Evolutionary conservation across 2,888 invertebrate genomes (phyloP), one percentile per base, ranked within the genome.

Genomic region (Amaurobius ferox): DNA sequence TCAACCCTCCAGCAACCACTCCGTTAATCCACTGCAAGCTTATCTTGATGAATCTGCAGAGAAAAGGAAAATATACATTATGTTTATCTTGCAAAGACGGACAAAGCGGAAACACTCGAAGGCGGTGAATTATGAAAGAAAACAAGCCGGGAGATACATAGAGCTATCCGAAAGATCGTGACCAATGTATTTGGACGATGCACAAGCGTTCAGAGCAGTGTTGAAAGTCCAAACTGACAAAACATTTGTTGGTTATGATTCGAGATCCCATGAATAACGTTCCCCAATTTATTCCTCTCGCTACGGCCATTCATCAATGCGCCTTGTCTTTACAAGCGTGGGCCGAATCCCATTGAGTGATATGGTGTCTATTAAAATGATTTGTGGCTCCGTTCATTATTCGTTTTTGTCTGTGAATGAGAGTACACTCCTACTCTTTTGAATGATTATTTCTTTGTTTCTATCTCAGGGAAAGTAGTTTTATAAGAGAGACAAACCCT

Each of bases 331-430:
- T 19, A n/a, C 32, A 32, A 66, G 32, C 35, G 66, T 66, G 66
- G 66, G 66, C 35, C n/a, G 66, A 32, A 19, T 66, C 32, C 32
- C 32, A 66, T 66, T 66, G 30, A 19, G 9, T 32, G 32, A 35
- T 32, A 35, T 19, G 66, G 23, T 9, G 32, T 66, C 66, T 66
- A 66, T 66, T 30, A 32, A 66, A 16, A 66, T 32, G 66, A 66
- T 66, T 66, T 66, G 35, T 35, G 28, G n/a, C 35, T 9, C 11
- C 28, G n/a, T 32, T 66, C 9, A n/a, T 32, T 23, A 23, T 66
- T 66, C 32, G 13, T 19, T 28, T 19, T 32, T 9, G 35, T n/a
- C 28, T n/a, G n/a, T n/a, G 30, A 66, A 19, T 35, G 13, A 32
- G 35, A 32, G 32, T 32, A 35, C 28, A 32, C 32, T 66, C 66